Evolutionary conservation across 2,113 vertebrate species (phyloP).

Genomic region (Nycticebus coucang): DNA sequence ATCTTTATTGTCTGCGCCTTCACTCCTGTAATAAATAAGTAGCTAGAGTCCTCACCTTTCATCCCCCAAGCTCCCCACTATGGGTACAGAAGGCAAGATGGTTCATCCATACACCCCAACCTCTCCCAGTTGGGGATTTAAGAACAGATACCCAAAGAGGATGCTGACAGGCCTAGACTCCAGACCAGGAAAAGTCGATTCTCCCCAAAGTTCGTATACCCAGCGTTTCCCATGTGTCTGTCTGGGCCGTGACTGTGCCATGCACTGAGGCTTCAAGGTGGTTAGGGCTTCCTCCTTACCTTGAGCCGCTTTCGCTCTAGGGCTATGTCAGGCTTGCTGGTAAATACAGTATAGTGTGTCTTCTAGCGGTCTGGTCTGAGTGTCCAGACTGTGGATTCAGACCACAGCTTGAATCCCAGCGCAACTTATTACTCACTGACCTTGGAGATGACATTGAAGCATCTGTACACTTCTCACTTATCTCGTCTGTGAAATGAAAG

Average conservation of each 20-base stretch:
- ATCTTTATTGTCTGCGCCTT: constrained; percentile 91
- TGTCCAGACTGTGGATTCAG: background rate
- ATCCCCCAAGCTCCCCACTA: constrained; percentile 54
- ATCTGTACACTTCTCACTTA: background rate
- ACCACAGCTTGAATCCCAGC: background rate
- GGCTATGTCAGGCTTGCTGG: accelerated
- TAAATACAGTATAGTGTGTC: accelerated
- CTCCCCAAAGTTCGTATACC: background rate
- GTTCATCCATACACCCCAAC: background rate
- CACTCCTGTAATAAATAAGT: constrained; percentile 89
- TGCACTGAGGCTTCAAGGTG: accelerated
- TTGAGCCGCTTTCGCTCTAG: background rate
- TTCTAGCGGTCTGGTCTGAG: too few species aligned
- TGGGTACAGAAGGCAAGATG: background rate
- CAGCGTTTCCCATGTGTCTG: background rate
- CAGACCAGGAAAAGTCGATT: background rate
- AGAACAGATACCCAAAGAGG: background rate
- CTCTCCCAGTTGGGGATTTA: background rate
- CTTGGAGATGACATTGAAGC: background rate
- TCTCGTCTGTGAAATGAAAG: background rate
- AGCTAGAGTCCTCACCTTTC: constrained; percentile 84
- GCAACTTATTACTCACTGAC: background rate
- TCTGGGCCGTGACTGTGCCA: background rate
- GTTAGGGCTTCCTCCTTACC: background rate
- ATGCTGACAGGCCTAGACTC: background rate